Conservation (phyloP, 2,888 invertebrate species). For the Acholoe squamosa region DNA sequence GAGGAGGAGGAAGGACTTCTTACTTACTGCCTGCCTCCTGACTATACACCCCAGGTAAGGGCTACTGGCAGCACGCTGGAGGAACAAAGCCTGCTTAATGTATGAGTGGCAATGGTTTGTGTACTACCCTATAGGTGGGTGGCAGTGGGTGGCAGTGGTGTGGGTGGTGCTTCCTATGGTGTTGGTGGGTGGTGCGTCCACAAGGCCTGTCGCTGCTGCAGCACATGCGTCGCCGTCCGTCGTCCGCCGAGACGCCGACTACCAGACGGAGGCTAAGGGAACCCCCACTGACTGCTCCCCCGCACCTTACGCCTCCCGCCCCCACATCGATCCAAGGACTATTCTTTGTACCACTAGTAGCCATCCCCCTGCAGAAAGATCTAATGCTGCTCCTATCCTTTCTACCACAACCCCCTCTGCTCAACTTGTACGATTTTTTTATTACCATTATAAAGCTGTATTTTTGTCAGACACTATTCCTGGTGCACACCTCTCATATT, state of each 20-base stretch:
- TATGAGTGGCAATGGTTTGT: slow-evolving; percentile 1
- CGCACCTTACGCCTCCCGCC: no score
- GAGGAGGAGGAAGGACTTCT: not conserved
- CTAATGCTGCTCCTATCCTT: no score
- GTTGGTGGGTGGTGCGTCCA: slow-evolving; percentile 38
- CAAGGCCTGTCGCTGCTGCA: slow-evolving; percentile 21
- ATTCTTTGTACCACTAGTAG: no score
- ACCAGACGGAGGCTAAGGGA: no score
- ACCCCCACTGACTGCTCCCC: no score
- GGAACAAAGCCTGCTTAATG: not conserved
- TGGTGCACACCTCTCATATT: no score
- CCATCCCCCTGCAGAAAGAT: no score
- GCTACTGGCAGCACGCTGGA: not conserved
- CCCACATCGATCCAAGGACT: no score
- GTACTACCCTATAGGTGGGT: not conserved
- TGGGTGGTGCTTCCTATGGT: not conserved
- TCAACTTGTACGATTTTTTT: no score
- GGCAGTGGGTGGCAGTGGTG: not conserved
- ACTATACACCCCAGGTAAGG: not conserved
- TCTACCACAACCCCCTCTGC: no score
- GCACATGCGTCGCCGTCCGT: not conserved
- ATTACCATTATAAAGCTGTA: no score
- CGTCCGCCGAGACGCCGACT: not conserved
- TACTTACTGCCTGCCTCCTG: not conserved
- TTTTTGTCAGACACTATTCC: no score